Conservation (phyloP, 2,113 vertebrate species). For the Forbesichthys agassizii region DNA sequence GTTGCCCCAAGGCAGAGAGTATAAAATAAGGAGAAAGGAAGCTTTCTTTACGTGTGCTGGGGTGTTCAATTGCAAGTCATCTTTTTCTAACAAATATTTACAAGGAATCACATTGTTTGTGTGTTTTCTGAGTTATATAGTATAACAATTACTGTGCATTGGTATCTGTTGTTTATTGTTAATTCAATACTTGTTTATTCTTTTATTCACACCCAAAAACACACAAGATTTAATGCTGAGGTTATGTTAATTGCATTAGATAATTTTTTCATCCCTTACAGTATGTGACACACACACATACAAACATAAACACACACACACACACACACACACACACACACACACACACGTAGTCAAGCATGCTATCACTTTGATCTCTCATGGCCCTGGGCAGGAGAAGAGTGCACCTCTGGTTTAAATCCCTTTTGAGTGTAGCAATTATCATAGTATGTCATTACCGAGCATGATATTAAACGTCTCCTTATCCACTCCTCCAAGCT, state of each 20-base stretch:
- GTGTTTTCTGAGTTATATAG: conserved; percentile 20
- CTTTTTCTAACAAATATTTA: conserved; percentile 23
- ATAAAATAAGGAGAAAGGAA: neutral
- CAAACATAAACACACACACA: neutral
- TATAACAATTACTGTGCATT: conserved; percentile 7
- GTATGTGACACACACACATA: neutral
- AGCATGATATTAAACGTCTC: neutral
- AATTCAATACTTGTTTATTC: neutral
- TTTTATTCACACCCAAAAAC: too few relatives aligned
- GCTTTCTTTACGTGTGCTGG: conserved; percentile 25
- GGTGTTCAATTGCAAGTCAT: conserved; percentile 16
- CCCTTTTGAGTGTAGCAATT: conserved; percentile 9
- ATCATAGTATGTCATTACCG: conserved; percentile 10
- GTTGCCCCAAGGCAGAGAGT: conserved; percentile 33
- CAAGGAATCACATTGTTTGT: conserved; percentile 19
- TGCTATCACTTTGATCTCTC: conserved; percentile 13
- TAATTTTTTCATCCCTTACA: neutral
- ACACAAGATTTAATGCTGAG: too few relatives aligned
- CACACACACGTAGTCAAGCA: neutral
- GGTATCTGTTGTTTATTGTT: too few relatives aligned
- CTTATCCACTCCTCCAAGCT: neutral
- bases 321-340: conserved; percentile 7
- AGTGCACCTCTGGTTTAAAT: conserved; percentile 19
- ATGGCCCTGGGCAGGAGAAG: conserved; percentile 5
- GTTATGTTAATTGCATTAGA: neutral